Percentiles rank a stretch among this genome's conserved stretches.
Conservation (phyloP, 2,888 invertebrate genomes). For the Smittia sp. region DNA sequence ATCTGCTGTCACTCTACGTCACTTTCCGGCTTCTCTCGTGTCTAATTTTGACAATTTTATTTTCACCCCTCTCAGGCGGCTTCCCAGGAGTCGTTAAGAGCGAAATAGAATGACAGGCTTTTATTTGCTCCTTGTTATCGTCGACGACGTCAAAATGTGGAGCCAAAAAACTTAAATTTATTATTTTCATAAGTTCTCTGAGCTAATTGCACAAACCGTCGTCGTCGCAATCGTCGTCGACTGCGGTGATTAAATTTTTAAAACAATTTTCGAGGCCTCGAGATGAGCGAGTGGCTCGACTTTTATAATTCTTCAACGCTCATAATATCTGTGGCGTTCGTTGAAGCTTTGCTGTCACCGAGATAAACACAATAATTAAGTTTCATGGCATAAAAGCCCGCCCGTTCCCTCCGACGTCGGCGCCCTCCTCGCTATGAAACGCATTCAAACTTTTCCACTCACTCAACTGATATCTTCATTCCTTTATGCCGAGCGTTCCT, state of each 20-base stretch:
- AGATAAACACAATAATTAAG: conserved; percentile 16
- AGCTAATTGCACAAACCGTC: neutral
- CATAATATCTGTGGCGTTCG: conserved; percentile 8
- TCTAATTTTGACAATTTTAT: conserved; percentile 32
- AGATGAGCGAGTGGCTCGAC: neutral
- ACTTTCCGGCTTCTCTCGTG: conserved; percentile 11
- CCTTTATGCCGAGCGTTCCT: neutral
- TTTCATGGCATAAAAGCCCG: neutral
- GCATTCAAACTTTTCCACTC: conserved; percentile 25
- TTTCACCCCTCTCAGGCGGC: neutral
- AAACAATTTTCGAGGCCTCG: no score
- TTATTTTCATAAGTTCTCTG: neutral
- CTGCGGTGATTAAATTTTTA: no score
- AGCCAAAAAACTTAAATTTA: neutral
- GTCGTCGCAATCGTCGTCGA: no score
- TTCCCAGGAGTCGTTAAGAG: neutral
- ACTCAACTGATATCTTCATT: conserved; percentile 9
- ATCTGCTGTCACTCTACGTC: conserved; percentile 20
- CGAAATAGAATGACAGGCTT: conserved; percentile 11
- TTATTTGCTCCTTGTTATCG: neutral
- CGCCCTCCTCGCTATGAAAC: neutral
- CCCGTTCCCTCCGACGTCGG: neutral
- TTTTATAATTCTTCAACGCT: neutral
- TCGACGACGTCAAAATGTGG: neutral
- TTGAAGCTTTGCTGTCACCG: conserved; percentile 5